A percentile compares a stretch with the other conserved stretches of the same genome.
Conservation (phyloP, 2,113 vertebrate species). For the Cygnus buccinator region DNA sequence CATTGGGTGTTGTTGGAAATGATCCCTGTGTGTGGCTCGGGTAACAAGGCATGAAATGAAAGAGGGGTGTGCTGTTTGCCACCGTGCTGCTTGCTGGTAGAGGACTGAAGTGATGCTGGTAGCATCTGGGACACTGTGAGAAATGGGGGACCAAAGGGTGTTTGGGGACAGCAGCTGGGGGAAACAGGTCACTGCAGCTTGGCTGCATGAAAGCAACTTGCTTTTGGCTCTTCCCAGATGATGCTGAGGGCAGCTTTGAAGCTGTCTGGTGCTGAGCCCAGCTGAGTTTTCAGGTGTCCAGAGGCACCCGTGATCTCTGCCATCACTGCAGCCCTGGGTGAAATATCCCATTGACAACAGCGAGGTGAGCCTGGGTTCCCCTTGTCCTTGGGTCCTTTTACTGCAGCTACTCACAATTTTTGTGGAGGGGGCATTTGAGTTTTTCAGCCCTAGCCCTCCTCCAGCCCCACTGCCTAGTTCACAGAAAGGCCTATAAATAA, state of each 20-base stretch:
- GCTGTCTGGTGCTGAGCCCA: not conserved
- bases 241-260: not conserved
- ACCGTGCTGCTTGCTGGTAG: fast-evolving
- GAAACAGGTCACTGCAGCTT: not conserved
- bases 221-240: not conserved
- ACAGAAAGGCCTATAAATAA: conserved; percentile 64
- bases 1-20: not conserved
- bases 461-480: not conserved
- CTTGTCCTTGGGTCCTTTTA: conserved; percentile 20
- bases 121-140: not conserved
- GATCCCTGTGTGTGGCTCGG: not conserved
- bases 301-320: not conserved
- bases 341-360: not conserved
- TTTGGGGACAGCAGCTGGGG: not conserved
- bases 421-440: conserved; percentile 33
- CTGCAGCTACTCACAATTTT: not conserved
- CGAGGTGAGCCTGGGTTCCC: not conserved
- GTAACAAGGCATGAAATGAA: not conserved
- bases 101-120: fast-evolving
- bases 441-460: conserved; percentile 28
- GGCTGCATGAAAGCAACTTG: not conserved
- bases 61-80: not conserved
- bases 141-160: fast-evolving
- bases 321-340: fast-evolving
- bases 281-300: fast-evolving